A percentile compares a stretch with the other conserved stretches of the same genome.
These are phyloP conservation scores for Drosophila saltans DNA, from an alignment of 1,140 invertebrate species.

Conservation along the genomic window DNA sequence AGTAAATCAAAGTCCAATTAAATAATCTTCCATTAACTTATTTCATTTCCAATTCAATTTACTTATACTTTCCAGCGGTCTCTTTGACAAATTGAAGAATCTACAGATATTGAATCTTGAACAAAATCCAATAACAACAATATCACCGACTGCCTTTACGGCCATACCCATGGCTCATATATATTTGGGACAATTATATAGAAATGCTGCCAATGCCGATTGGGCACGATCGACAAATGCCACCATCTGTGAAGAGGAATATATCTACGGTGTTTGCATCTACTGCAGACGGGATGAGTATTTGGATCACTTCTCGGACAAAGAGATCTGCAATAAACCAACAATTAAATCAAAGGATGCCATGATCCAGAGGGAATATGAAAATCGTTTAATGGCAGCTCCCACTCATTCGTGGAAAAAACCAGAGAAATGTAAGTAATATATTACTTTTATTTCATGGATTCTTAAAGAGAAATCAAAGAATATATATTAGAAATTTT, in stretches of 20 bases:
- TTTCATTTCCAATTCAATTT: too few species aligned
- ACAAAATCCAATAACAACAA: constrained; percentile 71
- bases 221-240: constrained; percentile 63
- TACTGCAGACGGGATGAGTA: constrained; percentile 69
- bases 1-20: too few species aligned
- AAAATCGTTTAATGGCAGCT: constrained; percentile 38
- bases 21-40: too few species aligned
- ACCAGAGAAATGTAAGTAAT: constrained; percentile 44
- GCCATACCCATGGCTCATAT: constrained; percentile 57
- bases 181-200: constrained; percentile 57
- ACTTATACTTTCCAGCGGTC: constrained; percentile 35
- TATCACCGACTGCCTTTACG: constrained; percentile 56
- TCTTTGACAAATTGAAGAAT: constrained; percentile 60
- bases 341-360: constrained; percentile 57
- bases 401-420: constrained; percentile 23
- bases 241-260: constrained; percentile 70
- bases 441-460: constrained; percentile 10
- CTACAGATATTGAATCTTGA: constrained; percentile 67
- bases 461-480: constrained; percentile 15
- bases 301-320: constrained; percentile 62
- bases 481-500: constrained; percentile 59
- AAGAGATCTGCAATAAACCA: constrained; percentile 65
- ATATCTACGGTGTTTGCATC: constrained; percentile 60
- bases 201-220: constrained; percentile 31
- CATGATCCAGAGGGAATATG: constrained; percentile 46